Conservation (phyloP, 2,113 vertebrate genomes). For the Gobiocypris rarus region DNA sequence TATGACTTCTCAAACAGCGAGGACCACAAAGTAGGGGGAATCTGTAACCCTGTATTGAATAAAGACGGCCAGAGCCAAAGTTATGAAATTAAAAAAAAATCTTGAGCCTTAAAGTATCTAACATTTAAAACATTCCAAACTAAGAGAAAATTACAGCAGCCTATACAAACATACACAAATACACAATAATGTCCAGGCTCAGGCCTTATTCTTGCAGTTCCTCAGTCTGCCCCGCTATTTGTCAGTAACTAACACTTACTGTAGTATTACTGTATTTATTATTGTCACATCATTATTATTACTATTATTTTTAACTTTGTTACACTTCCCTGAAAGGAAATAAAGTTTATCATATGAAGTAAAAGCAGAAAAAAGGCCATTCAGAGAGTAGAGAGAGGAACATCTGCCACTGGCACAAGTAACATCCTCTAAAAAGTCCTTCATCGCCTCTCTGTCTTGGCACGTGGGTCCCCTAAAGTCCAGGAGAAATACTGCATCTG, state of each 20-base stretch:
- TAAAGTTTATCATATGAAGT: conserved; percentile 68
- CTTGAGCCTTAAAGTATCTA: conserved; percentile 76
- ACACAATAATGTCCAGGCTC: conserved; percentile 71
- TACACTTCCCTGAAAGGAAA: conserved; percentile 71
- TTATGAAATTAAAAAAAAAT: conserved; percentile 67
- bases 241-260: conserved; percentile 56
- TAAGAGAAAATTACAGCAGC: conserved; percentile 68
- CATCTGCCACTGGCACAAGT: conserved; percentile 62
- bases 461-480: conserved; percentile 69
- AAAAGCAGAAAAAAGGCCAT: conserved; percentile 68
- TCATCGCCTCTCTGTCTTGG: conserved; percentile 69
- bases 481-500: conserved; percentile 75
- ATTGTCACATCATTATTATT: conserved; percentile 59
- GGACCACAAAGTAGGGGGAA: conserved; percentile 7
- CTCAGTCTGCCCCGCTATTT: conserved; percentile 57
- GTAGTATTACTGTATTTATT: conserved; percentile 73
- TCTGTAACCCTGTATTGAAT: conserved; percentile 29
- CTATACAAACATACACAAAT: conserved; percentile 72
- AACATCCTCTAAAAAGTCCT: conserved; percentile 57
- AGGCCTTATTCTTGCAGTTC: conserved; percentile 58
- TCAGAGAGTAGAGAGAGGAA: conserved; percentile 57
- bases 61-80: conserved; percentile 29
- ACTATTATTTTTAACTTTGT: conserved; percentile 64
- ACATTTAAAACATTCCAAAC: conserved; percentile 66
- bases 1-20: conserved; percentile 17